A percentile compares a stretch with the other conserved stretches of the same genome.
These are phyloP conservation scores for Mechanitis mazaeus DNA, from an alignment of 2,888 invertebrate species.

Conservation along the genomic window DNA sequence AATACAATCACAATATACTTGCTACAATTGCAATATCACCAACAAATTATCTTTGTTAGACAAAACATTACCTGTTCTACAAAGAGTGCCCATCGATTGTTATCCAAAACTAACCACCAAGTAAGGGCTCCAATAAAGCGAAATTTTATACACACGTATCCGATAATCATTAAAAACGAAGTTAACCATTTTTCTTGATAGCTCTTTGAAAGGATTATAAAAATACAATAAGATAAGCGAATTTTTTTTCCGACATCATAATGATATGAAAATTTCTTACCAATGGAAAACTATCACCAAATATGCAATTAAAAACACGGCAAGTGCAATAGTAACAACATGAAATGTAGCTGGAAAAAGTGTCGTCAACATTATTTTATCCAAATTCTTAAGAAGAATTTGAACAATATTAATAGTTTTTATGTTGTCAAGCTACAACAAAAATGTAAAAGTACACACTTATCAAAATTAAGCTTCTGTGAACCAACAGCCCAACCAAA, in stretches of 20 bases:
- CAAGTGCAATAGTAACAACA: slow-evolving; percentile 64
- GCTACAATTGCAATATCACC: background rate
- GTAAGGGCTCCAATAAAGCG: slow-evolving; percentile 57
- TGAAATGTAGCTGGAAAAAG: slow-evolving; percentile 49
- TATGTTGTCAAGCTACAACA: background rate
- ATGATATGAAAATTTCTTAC: slow-evolving; percentile 38
- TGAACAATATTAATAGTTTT: background rate
- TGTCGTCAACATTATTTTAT: background rate
- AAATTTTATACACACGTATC: slow-evolving; percentile 53
- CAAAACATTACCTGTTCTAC: slow-evolving; percentile 49
- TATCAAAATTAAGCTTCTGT: slow-evolving; percentile 45
- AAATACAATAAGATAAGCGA: background rate
- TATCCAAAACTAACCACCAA: slow-evolving; percentile 55
- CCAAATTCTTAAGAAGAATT: background rate
- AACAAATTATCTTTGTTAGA: slow-evolving; percentile 1
- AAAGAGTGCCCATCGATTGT: slow-evolving; percentile 47
- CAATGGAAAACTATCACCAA: slow-evolving; percentile 62
- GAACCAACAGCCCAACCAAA: slow-evolving; percentile 48
- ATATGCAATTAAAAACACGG: slow-evolving; percentile 58
- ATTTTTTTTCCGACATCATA: background rate
- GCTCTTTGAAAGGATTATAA: slow-evolving; percentile 35
- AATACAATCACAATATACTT: too few relatives aligned
- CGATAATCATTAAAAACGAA: slow-evolving; percentile 49
- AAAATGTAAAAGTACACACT: slow-evolving; percentile 34
- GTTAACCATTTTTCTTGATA: slow-evolving; percentile 53